A percentile compares a stretch with the other conserved stretches of the same genome.
Conservation (phyloP, 2,797 vertebrate genomes). For the Dipus sagitta region DNA sequence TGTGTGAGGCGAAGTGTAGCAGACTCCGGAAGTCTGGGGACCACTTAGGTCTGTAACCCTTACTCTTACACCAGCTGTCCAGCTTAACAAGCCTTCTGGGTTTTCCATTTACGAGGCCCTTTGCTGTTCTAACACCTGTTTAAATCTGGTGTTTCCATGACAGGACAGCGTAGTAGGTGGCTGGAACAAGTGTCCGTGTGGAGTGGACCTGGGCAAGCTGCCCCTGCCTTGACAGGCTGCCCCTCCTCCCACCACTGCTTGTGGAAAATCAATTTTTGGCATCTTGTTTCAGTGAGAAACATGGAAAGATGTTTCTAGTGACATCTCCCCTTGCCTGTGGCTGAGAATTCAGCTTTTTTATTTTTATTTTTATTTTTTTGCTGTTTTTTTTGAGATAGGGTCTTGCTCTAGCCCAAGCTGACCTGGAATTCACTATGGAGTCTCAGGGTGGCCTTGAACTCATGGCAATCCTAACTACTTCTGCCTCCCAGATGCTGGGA, state of each 20-base stretch:
- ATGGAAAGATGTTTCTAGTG: slow-evolving; percentile 35
- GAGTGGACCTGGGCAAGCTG: background rate
- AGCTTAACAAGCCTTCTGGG: background rate
- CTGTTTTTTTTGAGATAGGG: too few relatives aligned
- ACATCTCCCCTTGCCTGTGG: background rate
- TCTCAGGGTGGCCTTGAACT: too few relatives aligned
- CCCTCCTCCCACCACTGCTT: background rate
- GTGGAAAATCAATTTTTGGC: slow-evolving; percentile 69
- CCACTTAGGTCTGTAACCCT: background rate
- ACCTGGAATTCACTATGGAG: too few relatives aligned
- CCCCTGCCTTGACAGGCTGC: background rate
- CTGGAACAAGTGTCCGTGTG: background rate
- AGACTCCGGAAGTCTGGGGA: slow-evolving; percentile 66
- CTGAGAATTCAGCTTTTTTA: background rate
- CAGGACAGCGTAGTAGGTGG: background rate
- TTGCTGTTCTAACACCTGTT: slow-evolving; percentile 67
- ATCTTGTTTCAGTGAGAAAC: slow-evolving; percentile 58
- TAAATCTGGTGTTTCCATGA: slow-evolving; percentile 67
- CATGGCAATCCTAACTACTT: too few relatives aligned
- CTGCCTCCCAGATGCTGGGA: too few relatives aligned
- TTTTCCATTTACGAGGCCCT: slow-evolving; percentile 32
- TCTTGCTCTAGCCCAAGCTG: too few relatives aligned
- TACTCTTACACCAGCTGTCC: slow-evolving; percentile 37
- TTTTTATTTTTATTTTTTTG: too few relatives aligned
- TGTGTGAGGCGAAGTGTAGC: slow-evolving; percentile 36